These are phyloP conservation scores for Alaudala cheleensis DNA, from an alignment of 2,113 vertebrate species.

Conservation along the genomic window DNA sequence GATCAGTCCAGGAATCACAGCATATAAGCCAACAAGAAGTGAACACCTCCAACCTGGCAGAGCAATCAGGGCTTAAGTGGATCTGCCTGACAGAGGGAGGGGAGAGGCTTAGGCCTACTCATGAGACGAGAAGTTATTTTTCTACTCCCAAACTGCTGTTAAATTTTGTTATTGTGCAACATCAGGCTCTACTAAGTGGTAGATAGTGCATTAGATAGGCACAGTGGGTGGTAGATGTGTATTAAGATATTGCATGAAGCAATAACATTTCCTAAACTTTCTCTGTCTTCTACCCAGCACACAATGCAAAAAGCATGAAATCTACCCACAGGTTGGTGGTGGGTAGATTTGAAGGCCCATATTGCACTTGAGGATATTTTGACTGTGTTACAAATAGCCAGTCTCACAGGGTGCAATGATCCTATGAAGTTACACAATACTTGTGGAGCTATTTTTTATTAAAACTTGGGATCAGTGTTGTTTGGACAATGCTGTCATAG, in stretches of 20 bases:
- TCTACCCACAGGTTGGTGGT: not conserved
- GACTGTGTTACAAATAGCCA: not conserved
- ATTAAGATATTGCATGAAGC: constrained; percentile 43
- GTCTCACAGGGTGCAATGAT: not conserved
- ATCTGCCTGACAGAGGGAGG: not conserved
- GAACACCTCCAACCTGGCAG: not conserved
- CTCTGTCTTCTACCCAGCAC: not conserved
- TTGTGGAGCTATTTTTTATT: not conserved
- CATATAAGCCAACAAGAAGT: not conserved
- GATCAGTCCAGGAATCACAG: not conserved
- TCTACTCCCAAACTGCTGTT: not conserved
- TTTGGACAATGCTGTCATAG: not conserved
- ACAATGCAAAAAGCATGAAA: not conserved
- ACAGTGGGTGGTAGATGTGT: constrained; percentile 51
- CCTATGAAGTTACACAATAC: not conserved
- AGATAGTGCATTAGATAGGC: constrained; percentile 49
- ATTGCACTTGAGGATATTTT: not conserved
- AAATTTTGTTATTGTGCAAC: constrained; percentile 23
- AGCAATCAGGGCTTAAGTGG: not conserved
- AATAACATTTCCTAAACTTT: constrained; percentile 48
- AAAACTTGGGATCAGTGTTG: not conserved
- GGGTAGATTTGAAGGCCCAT: not conserved
- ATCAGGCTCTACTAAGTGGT: constrained; percentile 14
- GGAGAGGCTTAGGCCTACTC: not conserved
- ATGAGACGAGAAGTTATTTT: not conserved